Base-by-base conservation (phyloP, 92 coral and sea anemone genomes). In the Phymanthus crucifer region DNA sequence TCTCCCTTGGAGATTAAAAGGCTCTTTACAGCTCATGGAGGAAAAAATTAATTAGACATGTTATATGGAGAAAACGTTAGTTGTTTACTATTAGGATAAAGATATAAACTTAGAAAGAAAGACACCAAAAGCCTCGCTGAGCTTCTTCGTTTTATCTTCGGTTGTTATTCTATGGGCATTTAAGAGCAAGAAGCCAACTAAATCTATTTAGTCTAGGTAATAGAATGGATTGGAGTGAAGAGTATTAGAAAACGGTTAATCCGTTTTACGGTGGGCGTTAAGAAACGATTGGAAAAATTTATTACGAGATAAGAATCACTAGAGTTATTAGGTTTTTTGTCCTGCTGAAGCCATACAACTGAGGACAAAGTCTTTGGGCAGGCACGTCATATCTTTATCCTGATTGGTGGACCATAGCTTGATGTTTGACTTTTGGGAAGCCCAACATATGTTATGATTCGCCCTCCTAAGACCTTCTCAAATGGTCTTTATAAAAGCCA, bases 371-470 rank as follows among this genome's bases (percentile, higher is more conserved):
- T 61, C 17, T 8, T 34, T 61, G 26, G 68, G 34, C 3, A n/a
- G 8, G 68, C 7, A 29, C 14, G 68, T 29, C 29, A 27, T 61
- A 61, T 26, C 68, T 61, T 61, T 4, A 29, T 26, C 34, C 17
- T 17, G 68, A 61, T 61, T 61, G 68, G 68, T 61, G 27, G 34
- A 27, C 16, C 14, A 27, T 9, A 24, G 34, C 12, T 12, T 1
- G 68, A 27, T 61, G 68, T 61, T 61, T 61, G 68, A 27, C 68
- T 61, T 61, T 61, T 61, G 56, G 34, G 56, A 72, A 40, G n/a
- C 43, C 56, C 57, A 45, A 26, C 81, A 77, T 72, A 77, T 77
- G 81, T 77, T 77, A 64, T 37, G 56, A 61, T 32, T 32, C 24
- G 24, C n/a, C n/a, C n/a, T n/a, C n/a, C n/a, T 4, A 35, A 13